Conservation (phyloP, 2,113 vertebrate genomes). For the Eulemur rufifrons region DNA sequence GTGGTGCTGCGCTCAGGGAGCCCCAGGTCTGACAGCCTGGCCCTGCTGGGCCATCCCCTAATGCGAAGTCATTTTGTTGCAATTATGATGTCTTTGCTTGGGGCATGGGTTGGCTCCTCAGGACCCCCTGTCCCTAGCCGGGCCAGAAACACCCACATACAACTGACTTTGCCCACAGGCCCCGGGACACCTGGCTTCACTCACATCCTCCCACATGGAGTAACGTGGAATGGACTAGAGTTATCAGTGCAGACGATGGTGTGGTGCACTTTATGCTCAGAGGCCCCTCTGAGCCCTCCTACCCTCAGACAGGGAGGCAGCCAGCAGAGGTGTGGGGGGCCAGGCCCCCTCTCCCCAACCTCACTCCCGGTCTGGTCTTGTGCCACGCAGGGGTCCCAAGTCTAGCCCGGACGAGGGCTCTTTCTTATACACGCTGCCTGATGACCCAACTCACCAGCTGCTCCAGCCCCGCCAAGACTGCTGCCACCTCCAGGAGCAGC, state of each 20-base stretch:
- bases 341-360: neutral
- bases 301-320: neutral
- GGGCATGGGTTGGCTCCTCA: neutral
- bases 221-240: neutral
- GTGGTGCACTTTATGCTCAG: neutral
- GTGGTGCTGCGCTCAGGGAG: neutral
- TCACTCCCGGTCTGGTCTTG: neutral
- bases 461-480: constrained; percentile 79
- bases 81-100: neutral
- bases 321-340: fast-evolving
- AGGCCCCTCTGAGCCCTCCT: neutral
- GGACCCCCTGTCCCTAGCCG: neutral
- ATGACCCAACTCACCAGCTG: constrained; percentile 87
- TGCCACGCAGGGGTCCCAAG: constrained; percentile 69
- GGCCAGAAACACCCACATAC: neutral
- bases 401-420: constrained; percentile 81
- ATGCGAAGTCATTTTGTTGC: neutral
- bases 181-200: neutral
- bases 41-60: fast-evolving
- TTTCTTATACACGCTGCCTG: constrained; percentile 85
- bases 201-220: neutral
- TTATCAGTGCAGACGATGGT: neutral
- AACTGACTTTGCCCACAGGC: neutral
- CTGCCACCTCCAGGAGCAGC: constrained; percentile 81
- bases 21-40: neutral